Conservation (phyloP, 2,113 vertebrate species). For the Enhydra lutris region DNA sequence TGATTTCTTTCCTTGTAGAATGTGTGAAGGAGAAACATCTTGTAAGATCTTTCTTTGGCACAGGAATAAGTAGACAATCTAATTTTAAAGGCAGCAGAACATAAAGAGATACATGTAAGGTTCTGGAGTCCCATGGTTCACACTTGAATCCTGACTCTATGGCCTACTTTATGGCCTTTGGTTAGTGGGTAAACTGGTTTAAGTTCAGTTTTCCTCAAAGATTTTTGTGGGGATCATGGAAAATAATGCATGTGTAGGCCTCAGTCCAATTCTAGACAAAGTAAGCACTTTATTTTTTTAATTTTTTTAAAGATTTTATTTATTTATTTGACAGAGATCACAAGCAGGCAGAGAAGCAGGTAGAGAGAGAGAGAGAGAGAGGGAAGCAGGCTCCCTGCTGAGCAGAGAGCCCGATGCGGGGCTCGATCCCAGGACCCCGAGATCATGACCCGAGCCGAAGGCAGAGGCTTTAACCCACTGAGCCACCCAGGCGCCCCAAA, state of each 20-base stretch:
- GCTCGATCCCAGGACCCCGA: no score
- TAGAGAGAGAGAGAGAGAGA: no score
- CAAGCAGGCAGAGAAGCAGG: no score
- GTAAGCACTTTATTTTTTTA: not conserved
- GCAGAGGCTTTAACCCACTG: no score
- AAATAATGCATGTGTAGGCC: not conserved
- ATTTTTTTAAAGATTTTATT: no score
- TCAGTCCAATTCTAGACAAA: not conserved
- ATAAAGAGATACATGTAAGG: not conserved
- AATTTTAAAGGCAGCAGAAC: not conserved
- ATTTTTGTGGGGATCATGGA: not conserved
- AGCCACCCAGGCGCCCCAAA: no score
- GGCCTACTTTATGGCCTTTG: not conserved
- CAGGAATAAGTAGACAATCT: not conserved
- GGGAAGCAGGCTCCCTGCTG: no score
- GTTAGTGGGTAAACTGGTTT: not conserved
- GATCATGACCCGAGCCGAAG: no score
- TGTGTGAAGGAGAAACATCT: slow-evolving; percentile 45
- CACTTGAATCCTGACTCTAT: not conserved
- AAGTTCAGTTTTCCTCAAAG: not conserved
- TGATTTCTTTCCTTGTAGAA: not conserved
- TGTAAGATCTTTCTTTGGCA: not conserved
- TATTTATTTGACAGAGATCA: no score
- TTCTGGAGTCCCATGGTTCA: not conserved
- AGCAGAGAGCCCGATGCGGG: no score